Base-by-base conservation (phyloP, 1,140 invertebrate species). In the Trigoniulus corallinus region DNA sequence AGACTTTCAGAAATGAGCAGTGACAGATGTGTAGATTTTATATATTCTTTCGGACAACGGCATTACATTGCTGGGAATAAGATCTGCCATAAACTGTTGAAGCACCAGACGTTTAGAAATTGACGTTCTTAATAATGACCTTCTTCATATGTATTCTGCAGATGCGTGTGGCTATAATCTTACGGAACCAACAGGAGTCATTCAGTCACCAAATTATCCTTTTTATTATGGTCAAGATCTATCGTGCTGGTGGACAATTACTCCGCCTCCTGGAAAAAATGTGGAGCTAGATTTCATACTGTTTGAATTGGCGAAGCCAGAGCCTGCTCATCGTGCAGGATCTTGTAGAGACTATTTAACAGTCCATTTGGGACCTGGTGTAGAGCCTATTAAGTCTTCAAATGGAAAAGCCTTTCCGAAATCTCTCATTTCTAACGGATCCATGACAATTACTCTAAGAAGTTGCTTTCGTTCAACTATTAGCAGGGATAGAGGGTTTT, bases 141-240 rank as follows among this genome's bases (percentile, higher is more conserved):
- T n/a, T n/a, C n/a, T n/a, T n/a, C n/a, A n/a, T n/a, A n/a, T n/a
- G n/a, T n/a, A n/a, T n/a, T n/a, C n/a, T 56, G 2, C 20, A 57
- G 54, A 29, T 13, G 42, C 39, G 22, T 57, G 52, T 39, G 53
- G 50, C 34, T 24, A 29, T 10, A 34, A 54, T 13, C 46, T 54
- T 24, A 47, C 26, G n/a, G 37, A 47, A 13, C 29, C 50, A 22
- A 27, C 50, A 44, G 59, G 59, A 12, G 48, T 43, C 1, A 56
- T 60, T 4, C 25, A 41, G 12, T 61, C 59, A n/a, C 59, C 59
- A 39, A 57, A 57, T 29, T 54, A 61, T 43, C 59, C 59, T 4
- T 53, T 39, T 37, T 61, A 61, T 48, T 61, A 61, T 25, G 59
- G 58, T 1, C 59, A 61, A 53, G 57, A 58, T 44, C 54, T 54